Evolutionary conservation across 2,888 invertebrate species (phyloP).

Genomic region (Oscheius onirici): DNA sequence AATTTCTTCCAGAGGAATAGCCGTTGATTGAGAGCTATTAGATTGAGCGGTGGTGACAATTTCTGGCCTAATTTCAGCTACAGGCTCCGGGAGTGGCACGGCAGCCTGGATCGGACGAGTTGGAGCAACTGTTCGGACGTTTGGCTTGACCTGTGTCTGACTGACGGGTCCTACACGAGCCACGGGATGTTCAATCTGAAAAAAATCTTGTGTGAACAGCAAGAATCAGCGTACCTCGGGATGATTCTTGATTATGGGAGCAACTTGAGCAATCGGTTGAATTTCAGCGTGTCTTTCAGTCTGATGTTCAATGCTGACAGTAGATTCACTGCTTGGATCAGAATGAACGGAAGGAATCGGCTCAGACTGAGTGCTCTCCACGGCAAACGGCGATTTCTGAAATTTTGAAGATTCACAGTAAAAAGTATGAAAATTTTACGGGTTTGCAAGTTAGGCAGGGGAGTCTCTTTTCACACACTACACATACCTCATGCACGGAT

Average conservation of each 20-base stretch:
- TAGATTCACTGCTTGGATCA: background rate
- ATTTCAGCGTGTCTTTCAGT: slow-evolving; percentile 9
- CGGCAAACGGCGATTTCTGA: background rate
- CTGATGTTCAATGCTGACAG: background rate
- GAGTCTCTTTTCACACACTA: background rate
- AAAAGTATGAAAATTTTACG: background rate
- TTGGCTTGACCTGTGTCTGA: background rate
- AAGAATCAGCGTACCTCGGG: background rate
- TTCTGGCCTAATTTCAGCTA: no score
- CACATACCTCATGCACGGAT: slow-evolving; percentile 27
- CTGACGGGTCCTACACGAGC: slow-evolving; percentile 32
- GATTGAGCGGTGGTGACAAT: background rate
- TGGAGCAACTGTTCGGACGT: slow-evolving; percentile 30
- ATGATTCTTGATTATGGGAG: slow-evolving; percentile 26
- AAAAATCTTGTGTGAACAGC: background rate
- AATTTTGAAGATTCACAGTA: background rate
- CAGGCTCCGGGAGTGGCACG: background rate
- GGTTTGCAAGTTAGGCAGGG: background rate
- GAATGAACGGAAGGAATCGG: background rate
- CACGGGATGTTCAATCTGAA: slow-evolving; percentile 23
- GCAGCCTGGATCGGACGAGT: slow-evolving; percentile 25
- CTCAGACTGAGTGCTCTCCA: slow-evolving; percentile 3
- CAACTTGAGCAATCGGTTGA: slow-evolving; percentile 32
- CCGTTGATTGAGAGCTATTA: background rate
- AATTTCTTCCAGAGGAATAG: background rate